A percentile compares a stretch with the other conserved stretches of the same genome.
phyloP scores from a whole-genome alignment of 2,113 vertebrate species.

The Octodon degus region DNA sequence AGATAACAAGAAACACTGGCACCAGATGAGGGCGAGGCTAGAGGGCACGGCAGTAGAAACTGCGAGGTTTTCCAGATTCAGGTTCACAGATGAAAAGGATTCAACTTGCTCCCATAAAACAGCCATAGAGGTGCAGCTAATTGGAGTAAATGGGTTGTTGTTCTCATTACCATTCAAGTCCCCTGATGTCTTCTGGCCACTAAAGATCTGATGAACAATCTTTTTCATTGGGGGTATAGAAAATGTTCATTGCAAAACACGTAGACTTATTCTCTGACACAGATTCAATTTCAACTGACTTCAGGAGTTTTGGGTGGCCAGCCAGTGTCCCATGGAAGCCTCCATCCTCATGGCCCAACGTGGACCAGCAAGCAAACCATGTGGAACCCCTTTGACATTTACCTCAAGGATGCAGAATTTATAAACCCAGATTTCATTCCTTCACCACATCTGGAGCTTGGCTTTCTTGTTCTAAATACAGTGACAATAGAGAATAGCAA shows the following conservation, averaged over 20 bases:
- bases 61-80: background rate
- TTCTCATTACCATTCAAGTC: background rate
- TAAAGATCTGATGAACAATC: background rate
- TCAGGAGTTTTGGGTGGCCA: background rate
- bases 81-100: background rate
- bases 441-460: background rate
- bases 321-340: background rate
- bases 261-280: background rate
- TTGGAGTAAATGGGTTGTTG: background rate
- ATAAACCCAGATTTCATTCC: background rate
- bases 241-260: slow-evolving; percentile 30
- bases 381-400: background rate
- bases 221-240: background rate
- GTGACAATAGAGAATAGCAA: background rate
- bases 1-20: slow-evolving; percentile 79
- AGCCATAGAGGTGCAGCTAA: background rate
- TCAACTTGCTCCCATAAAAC: background rate
- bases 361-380: background rate
- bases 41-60: slow-evolving; percentile 51
- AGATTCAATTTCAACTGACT: background rate
- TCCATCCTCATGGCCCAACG: background rate
- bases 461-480: background rate
- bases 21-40: slow-evolving; percentile 67
- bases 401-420: background rate
- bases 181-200: background rate